Evolutionary conservation across 2,888 invertebrate species (phyloP), one percentile per base, ranked within the genome.

Genomic region (Willowsia nigromaculata): DNA sequence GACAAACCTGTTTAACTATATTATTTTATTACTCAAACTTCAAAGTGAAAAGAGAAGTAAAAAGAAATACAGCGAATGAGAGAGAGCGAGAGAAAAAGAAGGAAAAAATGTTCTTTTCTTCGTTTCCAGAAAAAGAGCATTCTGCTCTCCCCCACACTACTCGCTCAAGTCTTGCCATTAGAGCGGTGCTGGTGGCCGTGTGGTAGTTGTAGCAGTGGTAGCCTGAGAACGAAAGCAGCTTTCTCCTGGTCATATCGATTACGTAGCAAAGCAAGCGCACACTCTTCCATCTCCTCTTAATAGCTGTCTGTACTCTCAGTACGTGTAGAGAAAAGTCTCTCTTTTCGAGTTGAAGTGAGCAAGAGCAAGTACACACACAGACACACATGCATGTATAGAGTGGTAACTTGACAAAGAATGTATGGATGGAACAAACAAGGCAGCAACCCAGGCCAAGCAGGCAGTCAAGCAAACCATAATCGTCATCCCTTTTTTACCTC

Each of bases 161-260:
- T 50, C 50, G 18, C 18, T 50, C n/a, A 7, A 18, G 18, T 43
- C 50, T 50, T 50, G 18, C 50, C n/a, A 18, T 47, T 18, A 18
- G 7, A 33, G n/a, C 65, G 37, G 37, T 22, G 18, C 65, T 68
- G 37, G 65, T 68, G 65, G 65, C 65, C 33, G 65, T 37, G 37
- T 37, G 74, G 1, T 25, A 9, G 47, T 43, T 22, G 47, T 74
- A 13, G 43, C 33, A 47, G 76, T 74, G 13, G 74, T 33, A 53
- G 56, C 62, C 18, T 62, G 88, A 89, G 87, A 86, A 81, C 50
- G 88, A 68, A 68, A 82, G 47, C 81, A 81, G 85, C 89, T 89
- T 85, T 85, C 85, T 89, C 89, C 91, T 92, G 91, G 92, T 90
- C 92, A 91, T 92, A 92, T 92, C 92, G 92, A 92, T 92, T 92